Base-by-base conservation (phyloP, 2,797 vertebrate species). In the Arvicola amphibius region DNA sequence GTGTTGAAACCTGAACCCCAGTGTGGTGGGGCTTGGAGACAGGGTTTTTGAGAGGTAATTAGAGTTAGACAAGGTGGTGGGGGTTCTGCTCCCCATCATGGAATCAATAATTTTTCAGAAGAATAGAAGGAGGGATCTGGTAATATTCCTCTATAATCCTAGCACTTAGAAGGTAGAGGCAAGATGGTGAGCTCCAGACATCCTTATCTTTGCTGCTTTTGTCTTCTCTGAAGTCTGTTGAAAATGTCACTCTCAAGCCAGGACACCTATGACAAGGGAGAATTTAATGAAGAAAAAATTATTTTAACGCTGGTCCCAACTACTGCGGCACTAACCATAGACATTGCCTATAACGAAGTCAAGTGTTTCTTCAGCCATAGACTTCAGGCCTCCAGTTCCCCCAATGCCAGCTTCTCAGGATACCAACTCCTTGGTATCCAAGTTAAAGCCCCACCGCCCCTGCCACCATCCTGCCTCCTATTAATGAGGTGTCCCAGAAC, bases 251-350 rank as follows among this genome's bases (percentile, higher is more conserved):
- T 4, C 32, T n/a, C 67, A 3, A 56, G 19, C 65, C 14, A 5
- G 4, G 32, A 48, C 0, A 46, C 34, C 61, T 27, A 5, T 4
- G 21, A 74, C 25, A 48, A 91, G 1, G 94, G 63, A 16, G 67
- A 85, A 11, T 27, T 53, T 40, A 56, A 56, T 56, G 93, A 92
- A 21, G 96, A 97, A 23, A 94, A 97, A 46, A 90, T 97, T 48
- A 48, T 96, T 92, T 94, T 98, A 91, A 97, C 96, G 1, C 79
- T 98, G 90, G 81, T 93, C 71, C 97, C 97, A 21, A 43, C 90
- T 23, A 88, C 32, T 29, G 95, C 95, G 37, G 96, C 96, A 25
- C 1, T 8, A 53, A 16, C 29, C 81, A 8, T 17, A 67, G 71
- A 88, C 16, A 21, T 56, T 77, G 23, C 65, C 29, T 7, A 7